Evolutionary conservation across 2,113 vertebrate genomes (phyloP).

Genomic region (Pomatorhinus ruficollis): DNA sequence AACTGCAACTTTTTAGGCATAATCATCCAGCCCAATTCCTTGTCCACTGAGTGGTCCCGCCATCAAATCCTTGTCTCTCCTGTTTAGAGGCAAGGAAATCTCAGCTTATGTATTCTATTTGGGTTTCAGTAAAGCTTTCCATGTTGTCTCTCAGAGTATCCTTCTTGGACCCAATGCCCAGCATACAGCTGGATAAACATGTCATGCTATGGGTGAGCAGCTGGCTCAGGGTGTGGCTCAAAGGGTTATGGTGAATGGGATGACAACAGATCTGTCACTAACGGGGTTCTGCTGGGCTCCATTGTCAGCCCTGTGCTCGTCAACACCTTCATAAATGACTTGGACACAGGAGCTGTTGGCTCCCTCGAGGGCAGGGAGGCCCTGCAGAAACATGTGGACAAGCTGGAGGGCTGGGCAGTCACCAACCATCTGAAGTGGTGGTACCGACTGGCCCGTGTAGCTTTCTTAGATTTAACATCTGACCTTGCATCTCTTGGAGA

Average conservation of each 20-base stretch:
- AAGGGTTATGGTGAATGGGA: background rate
- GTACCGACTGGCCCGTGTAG: background rate
- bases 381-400: background rate
- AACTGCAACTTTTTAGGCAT: background rate
- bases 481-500: background rate
- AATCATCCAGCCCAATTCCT: background rate
- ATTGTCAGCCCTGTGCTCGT: background rate
- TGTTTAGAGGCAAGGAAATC: background rate
- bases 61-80: background rate
- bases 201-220: background rate
- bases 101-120: background rate
- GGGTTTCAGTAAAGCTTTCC: background rate
- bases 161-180: background rate
- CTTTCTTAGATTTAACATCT: background rate
- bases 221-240: fast-evolving
- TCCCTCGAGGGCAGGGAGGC: fast-evolving
- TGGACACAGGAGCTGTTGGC: background rate
- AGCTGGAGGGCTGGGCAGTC: background rate
- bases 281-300: background rate
- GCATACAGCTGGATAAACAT: background rate
- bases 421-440: fast-evolving
- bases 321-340: background rate
- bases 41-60: background rate
- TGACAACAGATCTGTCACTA: background rate
- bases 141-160: background rate